Evolutionary conservation across 1,140 invertebrate genomes (phyloP).

Genomic region (Oryzaephilus surinamensis): DNA sequence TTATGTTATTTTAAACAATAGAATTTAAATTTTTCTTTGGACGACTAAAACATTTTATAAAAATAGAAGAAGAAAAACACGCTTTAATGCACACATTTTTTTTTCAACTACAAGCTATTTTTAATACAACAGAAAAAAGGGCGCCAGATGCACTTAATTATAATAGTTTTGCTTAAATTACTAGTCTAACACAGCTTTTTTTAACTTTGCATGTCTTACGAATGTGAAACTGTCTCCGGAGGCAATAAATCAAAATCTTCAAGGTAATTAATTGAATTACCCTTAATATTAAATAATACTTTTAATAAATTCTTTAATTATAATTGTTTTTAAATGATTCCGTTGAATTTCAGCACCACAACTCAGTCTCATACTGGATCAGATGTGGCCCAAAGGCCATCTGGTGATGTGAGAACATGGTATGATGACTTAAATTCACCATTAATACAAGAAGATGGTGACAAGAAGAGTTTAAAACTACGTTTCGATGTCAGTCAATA

Average conservation of each 20-base stretch:
- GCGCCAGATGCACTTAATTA: no score
- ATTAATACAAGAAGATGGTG: conserved; percentile 79
- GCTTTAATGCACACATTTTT: no score
- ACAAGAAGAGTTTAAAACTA: conserved; percentile 80
- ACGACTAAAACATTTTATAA: no score
- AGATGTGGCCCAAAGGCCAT: conserved; percentile 40
- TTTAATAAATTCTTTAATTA: no score
- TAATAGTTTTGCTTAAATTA: no score
- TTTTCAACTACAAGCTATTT: no score
- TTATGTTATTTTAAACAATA: no score
- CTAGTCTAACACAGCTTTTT: conserved; percentile 43
- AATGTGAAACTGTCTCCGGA: conserved; percentile 51
- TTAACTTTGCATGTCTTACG: conserved; percentile 57
- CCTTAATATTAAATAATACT: no score
- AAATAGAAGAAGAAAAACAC: no score
- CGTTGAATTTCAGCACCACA: conserved; percentile 42
- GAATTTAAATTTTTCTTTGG: no score
- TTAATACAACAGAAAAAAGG: no score
- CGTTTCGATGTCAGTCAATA: conserved; percentile 92
- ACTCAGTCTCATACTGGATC: conserved; percentile 42
- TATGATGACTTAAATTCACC: conserved; percentile 80
- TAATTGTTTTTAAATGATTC: background rate
- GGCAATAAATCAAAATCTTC: conserved; percentile 44
- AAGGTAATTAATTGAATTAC: conserved; percentile 30
- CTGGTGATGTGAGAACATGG: conserved; percentile 47